phyloP scores from a whole-genome alignment of 2,888 invertebrate species.

The Acanthoscelides obtectus region DNA sequence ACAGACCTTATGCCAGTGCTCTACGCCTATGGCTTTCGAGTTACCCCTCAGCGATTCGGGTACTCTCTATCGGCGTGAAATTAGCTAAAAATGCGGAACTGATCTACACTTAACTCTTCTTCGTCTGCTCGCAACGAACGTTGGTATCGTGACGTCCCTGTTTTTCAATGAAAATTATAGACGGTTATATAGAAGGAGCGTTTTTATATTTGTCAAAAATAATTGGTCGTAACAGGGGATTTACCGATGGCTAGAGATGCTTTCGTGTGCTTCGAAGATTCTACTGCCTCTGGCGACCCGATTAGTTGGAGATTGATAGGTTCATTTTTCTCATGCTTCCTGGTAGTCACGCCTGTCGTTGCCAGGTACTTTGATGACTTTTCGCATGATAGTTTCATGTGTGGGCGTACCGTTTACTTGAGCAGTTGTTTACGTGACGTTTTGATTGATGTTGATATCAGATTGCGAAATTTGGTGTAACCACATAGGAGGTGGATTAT shows the following conservation, averaged over 20 bases:
- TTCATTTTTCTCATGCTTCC: background rate
- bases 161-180: slow-evolving; percentile 13
- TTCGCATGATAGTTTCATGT: background rate
- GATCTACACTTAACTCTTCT: slow-evolving; percentile 19
- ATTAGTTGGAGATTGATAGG: background rate
- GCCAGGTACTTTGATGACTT: background rate
- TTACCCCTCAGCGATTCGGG: slow-evolving; percentile 17
- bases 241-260: background rate
- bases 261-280: background rate
- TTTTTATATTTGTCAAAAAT: slow-evolving; percentile 14
- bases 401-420: background rate
- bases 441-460: background rate
- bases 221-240: background rate
- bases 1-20: too few species aligned
- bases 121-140: background rate
- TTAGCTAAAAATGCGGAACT: slow-evolving; percentile 42
- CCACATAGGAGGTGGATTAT: background rate
- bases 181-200: slow-evolving; percentile 14
- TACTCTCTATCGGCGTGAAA: slow-evolving; percentile 31
- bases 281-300: background rate
- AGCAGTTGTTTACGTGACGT: background rate
- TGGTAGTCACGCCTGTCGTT: background rate
- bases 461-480: background rate
- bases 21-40: background rate
- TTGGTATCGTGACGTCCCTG: slow-evolving; percentile 4